phyloP scores from a whole-genome alignment of 2,888 invertebrate species.

The Mellilla xanthometata region DNA sequence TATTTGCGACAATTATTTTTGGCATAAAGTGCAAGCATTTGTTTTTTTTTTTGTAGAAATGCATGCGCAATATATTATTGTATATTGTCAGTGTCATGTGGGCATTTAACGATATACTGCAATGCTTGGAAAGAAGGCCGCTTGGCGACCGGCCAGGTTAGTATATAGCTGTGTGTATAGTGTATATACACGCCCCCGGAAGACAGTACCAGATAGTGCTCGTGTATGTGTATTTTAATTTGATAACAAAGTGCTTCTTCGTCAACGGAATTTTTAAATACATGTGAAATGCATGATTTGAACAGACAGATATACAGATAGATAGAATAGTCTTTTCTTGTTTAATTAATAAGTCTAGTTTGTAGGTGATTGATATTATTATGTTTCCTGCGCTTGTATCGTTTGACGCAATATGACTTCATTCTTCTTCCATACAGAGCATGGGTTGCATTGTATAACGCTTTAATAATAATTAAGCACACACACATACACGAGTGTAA shows the following conservation, averaged over 20 bases:
- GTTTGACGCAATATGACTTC: constrained; percentile 8
- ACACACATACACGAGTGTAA: neutral
- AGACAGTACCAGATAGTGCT: constrained; percentile 46
- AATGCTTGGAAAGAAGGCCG: constrained; percentile 58
- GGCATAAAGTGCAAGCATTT: constrained; percentile 13
- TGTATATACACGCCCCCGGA: constrained; percentile 58
- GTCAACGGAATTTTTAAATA: too few species aligned
- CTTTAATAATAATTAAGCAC: constrained; percentile 4
- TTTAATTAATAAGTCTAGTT: too few species aligned
- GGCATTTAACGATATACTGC: constrained; percentile 50
- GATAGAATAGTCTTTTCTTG: too few species aligned
- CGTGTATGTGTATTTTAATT: constrained; percentile 29
- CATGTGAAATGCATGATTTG: too few species aligned
- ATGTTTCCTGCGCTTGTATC: too few species aligned
- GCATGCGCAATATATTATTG: constrained; percentile 50
- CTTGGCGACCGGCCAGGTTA: constrained; percentile 63
- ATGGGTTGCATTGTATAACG: constrained; percentile 6
- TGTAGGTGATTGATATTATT: too few species aligned
- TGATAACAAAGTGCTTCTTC: too few species aligned
- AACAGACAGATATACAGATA: too few species aligned
- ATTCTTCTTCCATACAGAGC: constrained; percentile 3
- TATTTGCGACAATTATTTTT: too few species aligned
- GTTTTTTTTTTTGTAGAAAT: constrained; percentile 52
- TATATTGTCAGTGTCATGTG: constrained; percentile 51
- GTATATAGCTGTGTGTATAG: too few species aligned